Conservation (phyloP, 1,140 invertebrate species). For the Battus philenor region DNA sequence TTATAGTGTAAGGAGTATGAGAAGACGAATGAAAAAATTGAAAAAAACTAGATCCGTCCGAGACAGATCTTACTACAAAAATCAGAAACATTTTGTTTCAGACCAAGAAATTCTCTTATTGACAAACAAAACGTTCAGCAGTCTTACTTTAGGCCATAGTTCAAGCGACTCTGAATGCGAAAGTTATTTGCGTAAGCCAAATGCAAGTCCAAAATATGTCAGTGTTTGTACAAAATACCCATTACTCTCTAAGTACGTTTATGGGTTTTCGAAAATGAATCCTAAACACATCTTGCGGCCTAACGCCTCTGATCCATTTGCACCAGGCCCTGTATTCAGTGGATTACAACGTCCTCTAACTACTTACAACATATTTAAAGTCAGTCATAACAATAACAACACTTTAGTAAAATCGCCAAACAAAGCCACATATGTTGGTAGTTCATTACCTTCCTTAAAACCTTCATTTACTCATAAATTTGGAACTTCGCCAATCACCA, state of each 20-base stretch:
- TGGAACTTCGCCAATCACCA: conserved; percentile 55
- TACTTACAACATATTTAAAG: conserved; percentile 68
- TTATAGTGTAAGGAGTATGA: conserved; percentile 75
- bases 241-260: conserved; percentile 51
- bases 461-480: conserved; percentile 72
- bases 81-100: conserved; percentile 75
- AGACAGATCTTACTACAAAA: conserved; percentile 73
- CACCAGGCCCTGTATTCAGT: conserved; percentile 71
- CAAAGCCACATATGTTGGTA: conserved; percentile 41
- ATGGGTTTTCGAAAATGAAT: conserved; percentile 53
- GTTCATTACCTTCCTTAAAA: conserved; percentile 51
- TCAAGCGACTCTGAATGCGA: conserved; percentile 73
- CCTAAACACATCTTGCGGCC: conserved; percentile 53
- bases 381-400: conserved; percentile 64
- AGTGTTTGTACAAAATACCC: conserved; percentile 68
- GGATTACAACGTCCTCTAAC: conserved; percentile 61
- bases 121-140: conserved; percentile 71
- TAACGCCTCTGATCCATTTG: conserved; percentile 69
- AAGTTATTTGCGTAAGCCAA: conserved; percentile 55
- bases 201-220: conserved; percentile 59
- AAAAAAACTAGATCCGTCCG: conserved; percentile 74
- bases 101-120: conserved; percentile 71
- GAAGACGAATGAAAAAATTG: conserved; percentile 70
- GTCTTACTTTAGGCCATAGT: conserved; percentile 66
- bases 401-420: conserved; percentile 57